These are phyloP conservation scores for Callinectes sapidus DNA, from an alignment of 2,888 invertebrate genomes.

Conservation along the genomic window DNA sequence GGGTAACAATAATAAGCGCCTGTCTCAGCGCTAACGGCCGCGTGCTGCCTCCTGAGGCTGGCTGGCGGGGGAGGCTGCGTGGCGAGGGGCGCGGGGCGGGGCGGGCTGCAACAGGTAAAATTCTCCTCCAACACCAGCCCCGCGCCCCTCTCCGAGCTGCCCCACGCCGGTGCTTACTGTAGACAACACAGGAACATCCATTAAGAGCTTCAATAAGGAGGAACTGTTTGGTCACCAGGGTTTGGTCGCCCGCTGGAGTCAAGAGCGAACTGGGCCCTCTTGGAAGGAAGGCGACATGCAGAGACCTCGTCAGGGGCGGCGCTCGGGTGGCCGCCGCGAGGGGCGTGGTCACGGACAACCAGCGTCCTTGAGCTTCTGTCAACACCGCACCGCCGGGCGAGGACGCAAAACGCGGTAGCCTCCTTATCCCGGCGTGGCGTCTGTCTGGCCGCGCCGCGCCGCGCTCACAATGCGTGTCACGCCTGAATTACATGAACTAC, in stretches of 20 bases:
- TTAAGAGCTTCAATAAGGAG: constrained; percentile 57
- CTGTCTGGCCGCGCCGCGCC: neutral
- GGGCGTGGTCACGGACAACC: constrained; percentile 17
- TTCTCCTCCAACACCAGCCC: constrained; percentile 32
- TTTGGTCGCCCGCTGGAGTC: neutral
- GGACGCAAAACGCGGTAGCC: neutral
- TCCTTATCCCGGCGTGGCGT: neutral
- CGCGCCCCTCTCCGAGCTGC: constrained; percentile 12
- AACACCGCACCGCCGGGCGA: constrained; percentile 2
- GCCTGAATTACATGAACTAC: constrained; percentile 15
- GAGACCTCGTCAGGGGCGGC: constrained; percentile 17
- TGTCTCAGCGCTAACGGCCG: constrained; percentile 52
- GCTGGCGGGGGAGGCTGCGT: constrained; percentile 16
- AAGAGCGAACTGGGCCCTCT: constrained; percentile 42
- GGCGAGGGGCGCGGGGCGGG: constrained; percentile 14
- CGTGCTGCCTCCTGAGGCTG: constrained; percentile 44
- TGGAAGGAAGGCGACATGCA: constrained; percentile 30
- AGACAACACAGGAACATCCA: constrained; percentile 65
- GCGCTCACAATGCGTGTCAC: neutral
- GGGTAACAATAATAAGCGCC: constrained; percentile 68
- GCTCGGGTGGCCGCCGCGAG: neutral
- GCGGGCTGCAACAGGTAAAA: neutral
- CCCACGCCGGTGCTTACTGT: constrained; percentile 40
- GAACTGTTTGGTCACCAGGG: constrained; percentile 65
- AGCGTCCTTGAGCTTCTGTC: constrained; percentile 16